Evolutionary conservation across 2,113 vertebrate species (phyloP), one percentile per base, ranked within the genome.

Genomic region (Nicator chloris): DNA sequence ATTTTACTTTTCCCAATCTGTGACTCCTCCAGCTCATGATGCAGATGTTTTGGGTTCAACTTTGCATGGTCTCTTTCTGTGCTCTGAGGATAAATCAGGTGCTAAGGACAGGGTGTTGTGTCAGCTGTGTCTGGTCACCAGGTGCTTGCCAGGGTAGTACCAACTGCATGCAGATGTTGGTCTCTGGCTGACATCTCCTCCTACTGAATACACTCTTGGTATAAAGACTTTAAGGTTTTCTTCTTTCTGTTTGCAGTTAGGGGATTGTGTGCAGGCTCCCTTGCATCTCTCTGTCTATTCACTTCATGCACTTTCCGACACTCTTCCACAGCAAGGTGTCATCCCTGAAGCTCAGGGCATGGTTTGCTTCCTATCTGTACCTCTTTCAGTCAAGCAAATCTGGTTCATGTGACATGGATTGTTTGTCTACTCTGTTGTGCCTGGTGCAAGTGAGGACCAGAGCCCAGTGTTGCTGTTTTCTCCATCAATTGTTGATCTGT

Each of bases 311-410:
- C 27, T 39, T 35, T 17, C 28, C 60, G 49, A 28, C 31, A n/a
- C 20, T 22, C 20, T 65, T 49, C 63, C 31, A 15, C 9, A 40
- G 47, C 1, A 13, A 44, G 26, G 13, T 91, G 20, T 84, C 45
- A 33, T 84, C 50, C 42, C 37, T 47, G 56, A 54, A 66, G n/a
- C 51, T 77, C 35, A 30, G 60, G 65, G 35, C 44, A 30, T 1
- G 2, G 9, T 1, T 2, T 66, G 23, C 31, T 79, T 85, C 28
- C 5, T 26, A 2, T 75, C 33, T 3, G 2, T 57, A n/a, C 10
- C 19, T 30, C 44, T 72, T 69, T 42, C 30, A 64, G 15, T 60
- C 35, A 53, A 31, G 31, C 16, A 30, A 11, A 16, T 83, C 27
- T 69, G 49, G 23, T 59, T 83, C 6, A 4, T 31, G n/a, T 27